Evolutionary conservation across 2,888 invertebrate species (phyloP), one percentile per base, ranked within the genome.

Genomic region (Rhagium mordax): DNA sequence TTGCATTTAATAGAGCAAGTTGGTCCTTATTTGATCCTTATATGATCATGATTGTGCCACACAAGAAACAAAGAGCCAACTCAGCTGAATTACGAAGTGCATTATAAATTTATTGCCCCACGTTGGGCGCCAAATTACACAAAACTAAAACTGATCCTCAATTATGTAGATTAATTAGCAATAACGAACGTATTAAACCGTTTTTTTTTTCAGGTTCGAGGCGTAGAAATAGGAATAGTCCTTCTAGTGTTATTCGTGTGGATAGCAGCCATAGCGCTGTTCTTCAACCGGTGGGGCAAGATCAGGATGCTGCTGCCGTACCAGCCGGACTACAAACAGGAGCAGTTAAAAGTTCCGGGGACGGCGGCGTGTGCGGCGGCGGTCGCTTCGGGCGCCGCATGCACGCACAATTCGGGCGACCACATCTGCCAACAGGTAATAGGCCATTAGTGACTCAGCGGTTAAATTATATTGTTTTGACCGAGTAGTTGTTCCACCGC

Each of bases 301-400:
- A 96, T 96, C 75, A 92, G 96, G 57, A 96, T 96, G 96, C 89
- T 97, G 80, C 90, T 96, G 80, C 96, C 96, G 4, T 96, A 96
- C 86, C 96, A 96, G 84, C 96, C 96, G 10, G 96, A 96, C 86
- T 96, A 96, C 88, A 96, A 96, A 85, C 86, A 86, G 76, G 96
- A 96, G 83, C 96, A 96, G 86, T 89, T 96, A 65, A 96, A 96
- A 90, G 93, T 93, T 41, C 94, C 94, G 3, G 93, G 93, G 6
- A 92, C 93, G 0, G 93, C 93, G 0, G 92, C 92, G 2, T 94
- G 94, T 86, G 90, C 91, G 27, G 91, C 92, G 53, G 88, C 90
- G 8, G 86, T 86, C 27, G 88, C 89, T 13, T 86, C 89, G 48
- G 90, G 90, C 60, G 90, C 88, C 78, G 84, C 89, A 53, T 90